phyloP scores from a whole-genome alignment of 2,113 vertebrate genomes.

The Agapornis roseicollis region DNA sequence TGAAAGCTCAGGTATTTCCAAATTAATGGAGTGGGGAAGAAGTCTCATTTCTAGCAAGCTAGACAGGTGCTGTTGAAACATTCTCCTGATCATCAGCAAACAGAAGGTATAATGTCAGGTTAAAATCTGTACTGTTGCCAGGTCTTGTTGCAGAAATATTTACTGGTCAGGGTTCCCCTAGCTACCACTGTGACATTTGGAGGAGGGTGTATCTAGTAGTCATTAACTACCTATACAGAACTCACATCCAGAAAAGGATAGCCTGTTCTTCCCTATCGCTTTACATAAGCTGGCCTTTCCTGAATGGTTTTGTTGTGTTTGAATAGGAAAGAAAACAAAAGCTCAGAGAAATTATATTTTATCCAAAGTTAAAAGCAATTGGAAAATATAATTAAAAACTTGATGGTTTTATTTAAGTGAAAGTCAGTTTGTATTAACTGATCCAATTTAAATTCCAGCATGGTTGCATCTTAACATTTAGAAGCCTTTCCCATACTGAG shows the following conservation, averaged over 20 bases:
- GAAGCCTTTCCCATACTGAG: neutral
- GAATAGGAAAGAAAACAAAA: neutral
- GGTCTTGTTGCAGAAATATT: neutral
- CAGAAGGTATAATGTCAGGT: neutral
- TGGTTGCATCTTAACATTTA: neutral
- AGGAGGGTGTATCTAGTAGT: neutral
- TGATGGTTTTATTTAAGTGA: neutral
- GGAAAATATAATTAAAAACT: neutral
- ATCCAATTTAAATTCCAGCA: neutral
- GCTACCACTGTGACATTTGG: neutral
- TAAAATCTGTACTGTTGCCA: neutral
- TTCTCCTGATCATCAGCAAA: neutral
- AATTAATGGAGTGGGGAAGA: neutral
- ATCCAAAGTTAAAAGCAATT: neutral
- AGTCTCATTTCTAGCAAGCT: neutral
- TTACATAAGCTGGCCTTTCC: neutral
- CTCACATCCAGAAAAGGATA: neutral
- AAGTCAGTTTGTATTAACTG: neutral
- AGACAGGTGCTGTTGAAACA: neutral
- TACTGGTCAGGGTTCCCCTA: neutral
- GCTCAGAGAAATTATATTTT: neutral
- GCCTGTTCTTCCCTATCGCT: neutral
- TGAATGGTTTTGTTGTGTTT: neutral
- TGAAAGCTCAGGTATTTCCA: neutral
- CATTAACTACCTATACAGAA: neutral